These are phyloP conservation scores for Drusus annulatus DNA, from an alignment of 1,140 invertebrate species.

Conservation along the genomic window DNA sequence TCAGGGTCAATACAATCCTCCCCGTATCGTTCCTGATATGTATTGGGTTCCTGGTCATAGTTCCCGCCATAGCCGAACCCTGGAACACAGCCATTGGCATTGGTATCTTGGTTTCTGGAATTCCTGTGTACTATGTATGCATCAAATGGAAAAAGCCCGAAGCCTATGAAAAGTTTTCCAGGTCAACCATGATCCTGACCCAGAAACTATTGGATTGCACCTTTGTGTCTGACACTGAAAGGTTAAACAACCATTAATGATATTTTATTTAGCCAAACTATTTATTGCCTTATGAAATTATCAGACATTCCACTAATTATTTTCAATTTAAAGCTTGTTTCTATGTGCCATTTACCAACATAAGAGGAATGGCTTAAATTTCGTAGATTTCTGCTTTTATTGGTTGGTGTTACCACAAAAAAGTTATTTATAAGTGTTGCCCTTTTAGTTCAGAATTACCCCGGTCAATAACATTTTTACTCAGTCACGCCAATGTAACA, in stretches of 20 bases:
- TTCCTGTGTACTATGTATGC: constrained; percentile 92
- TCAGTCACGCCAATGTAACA: no score
- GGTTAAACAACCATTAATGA: constrained; percentile 57
- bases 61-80: constrained; percentile 85
- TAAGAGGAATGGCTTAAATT: no score
- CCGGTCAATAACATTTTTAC: no score
- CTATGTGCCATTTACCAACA: no score
- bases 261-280: neutral
- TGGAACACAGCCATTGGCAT: constrained; percentile 88
- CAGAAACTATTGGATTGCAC: constrained; percentile 70
- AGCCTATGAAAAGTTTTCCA: constrained; percentile 64
- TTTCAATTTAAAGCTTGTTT: no score
- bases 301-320: no score
- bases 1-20: constrained; percentile 84
- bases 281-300: constrained; percentile 1
- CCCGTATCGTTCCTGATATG: constrained; percentile 89
- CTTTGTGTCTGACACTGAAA: constrained; percentile 66
- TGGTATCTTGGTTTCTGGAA: constrained; percentile 87
- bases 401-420: no score
- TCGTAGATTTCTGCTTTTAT: no score
- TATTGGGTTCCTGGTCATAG: constrained; percentile 86
- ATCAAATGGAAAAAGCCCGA: constrained; percentile 88
- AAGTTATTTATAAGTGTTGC: no score
- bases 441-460: no score
- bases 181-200: constrained; percentile 65